Conservation (phyloP, 1,140 invertebrate species). For the Scylla paramamosain region DNA sequence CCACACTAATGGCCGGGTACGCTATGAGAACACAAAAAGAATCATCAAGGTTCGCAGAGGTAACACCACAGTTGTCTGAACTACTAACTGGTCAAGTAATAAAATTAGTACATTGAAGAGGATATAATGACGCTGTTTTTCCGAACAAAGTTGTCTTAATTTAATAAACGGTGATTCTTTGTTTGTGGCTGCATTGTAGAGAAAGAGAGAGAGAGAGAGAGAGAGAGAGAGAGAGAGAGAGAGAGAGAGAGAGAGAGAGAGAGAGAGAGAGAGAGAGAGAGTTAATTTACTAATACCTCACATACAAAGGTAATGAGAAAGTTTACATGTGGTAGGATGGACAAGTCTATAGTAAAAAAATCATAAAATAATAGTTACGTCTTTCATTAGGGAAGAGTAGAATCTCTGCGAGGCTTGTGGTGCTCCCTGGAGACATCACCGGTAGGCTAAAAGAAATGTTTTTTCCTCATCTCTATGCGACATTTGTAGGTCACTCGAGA, state of each 20-base stretch:
- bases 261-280: not conserved
- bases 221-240: constrained; percentile 3
- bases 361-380: not conserved
- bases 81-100: too few relatives aligned
- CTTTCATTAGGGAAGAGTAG: not conserved
- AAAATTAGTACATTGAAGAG: too few relatives aligned
- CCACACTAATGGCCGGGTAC: too few relatives aligned
- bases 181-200: too few relatives aligned
- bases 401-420: not conserved
- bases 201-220: not conserved
- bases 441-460: not conserved
- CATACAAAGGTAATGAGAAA: not conserved
- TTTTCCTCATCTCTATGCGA: not conserved
- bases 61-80: too few relatives aligned
- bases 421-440: not conserved
- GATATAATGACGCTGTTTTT: too few relatives aligned
- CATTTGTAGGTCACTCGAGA: not conserved
- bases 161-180: too few relatives aligned
- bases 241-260: constrained; percentile 3
- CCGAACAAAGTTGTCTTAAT: too few relatives aligned
- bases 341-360: not conserved
- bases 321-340: not conserved
- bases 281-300: not conserved
- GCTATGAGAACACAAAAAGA: too few relatives aligned
- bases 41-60: too few relatives aligned